Conservation (phyloP, 92 coral and sea anemone genomes). For the Plumapathes pennacea region DNA sequence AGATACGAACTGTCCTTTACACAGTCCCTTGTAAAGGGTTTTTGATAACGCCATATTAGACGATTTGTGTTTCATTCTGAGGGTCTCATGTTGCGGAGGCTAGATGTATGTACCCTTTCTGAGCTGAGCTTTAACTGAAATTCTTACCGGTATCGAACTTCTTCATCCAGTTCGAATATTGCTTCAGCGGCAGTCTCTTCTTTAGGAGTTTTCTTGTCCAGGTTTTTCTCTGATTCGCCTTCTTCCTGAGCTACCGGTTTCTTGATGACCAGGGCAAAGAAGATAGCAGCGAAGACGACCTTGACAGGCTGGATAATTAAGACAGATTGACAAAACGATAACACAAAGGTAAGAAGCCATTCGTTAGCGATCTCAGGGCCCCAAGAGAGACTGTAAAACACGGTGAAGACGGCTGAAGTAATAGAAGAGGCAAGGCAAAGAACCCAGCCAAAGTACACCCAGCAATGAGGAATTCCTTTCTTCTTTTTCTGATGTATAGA, state of each 20-base stretch:
- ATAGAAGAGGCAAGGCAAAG: constrained; percentile 56
- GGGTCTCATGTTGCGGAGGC: too few species aligned
- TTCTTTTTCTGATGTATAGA: constrained; percentile 36
- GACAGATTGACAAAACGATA: constrained; percentile 85
- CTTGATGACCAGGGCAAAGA: constrained; percentile 77
- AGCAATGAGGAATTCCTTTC: constrained; percentile 70
- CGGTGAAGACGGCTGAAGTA: constrained; percentile 73
- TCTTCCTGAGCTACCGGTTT: constrained; percentile 74
- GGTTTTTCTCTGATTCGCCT: constrained; percentile 33
- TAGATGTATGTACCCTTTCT: too few species aligned
- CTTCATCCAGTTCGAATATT: constrained; percentile 17
- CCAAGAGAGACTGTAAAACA: constrained; percentile 85
- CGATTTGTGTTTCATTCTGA: too few species aligned
- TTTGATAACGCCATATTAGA: too few species aligned
- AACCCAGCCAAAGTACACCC: constrained; percentile 79
- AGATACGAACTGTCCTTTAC: too few species aligned
- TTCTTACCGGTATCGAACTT: constrained; percentile 16
- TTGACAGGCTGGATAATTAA: constrained; percentile 90
- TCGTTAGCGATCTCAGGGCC: constrained; percentile 86
- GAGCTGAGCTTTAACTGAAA: too few species aligned
- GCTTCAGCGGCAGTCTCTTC: constrained; percentile 27
- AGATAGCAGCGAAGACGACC: constrained; percentile 67
- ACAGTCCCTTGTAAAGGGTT: too few species aligned
- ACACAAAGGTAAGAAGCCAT: constrained; percentile 85
- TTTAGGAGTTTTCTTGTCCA: constrained; percentile 7